These are phyloP conservation scores for Vicugna pacos DNA, from an alignment of 2,113 vertebrate genomes.

Conservation along the genomic window DNA sequence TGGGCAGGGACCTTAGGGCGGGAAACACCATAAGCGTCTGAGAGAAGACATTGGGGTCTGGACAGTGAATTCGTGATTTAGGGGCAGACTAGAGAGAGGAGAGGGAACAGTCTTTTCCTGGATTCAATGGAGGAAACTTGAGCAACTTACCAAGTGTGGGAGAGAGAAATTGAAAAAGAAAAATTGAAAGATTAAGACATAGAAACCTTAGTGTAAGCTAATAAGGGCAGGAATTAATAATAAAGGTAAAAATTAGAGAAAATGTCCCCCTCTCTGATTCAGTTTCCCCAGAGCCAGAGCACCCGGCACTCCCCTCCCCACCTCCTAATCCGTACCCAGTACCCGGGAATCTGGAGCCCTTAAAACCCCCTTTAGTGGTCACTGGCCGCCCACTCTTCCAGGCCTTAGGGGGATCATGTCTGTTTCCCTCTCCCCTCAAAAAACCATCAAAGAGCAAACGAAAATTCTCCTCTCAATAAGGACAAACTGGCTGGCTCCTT, in stretches of 20 bases:
- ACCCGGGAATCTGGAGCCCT: neutral
- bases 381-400: neutral
- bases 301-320: neutral
- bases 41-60: neutral
- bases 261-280: neutral
- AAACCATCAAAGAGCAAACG: constrained; percentile 45
- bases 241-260: neutral
- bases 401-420: neutral
- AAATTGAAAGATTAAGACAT: constrained; percentile 25
- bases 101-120: neutral
- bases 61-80: neutral
- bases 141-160: neutral
- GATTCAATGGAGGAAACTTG: neutral
- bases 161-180: neutral
- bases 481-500: neutral
- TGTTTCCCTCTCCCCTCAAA: neutral
- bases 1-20: neutral
- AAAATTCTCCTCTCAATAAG: constrained; percentile 57
- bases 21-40: neutral
- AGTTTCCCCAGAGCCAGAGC: neutral
- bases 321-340: neutral
- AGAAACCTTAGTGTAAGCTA: neutral
- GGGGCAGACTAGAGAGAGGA: neutral
- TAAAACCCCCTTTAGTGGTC: neutral
- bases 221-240: constrained; percentile 36